Conservation (phyloP, 2,888 invertebrate genomes). For the Limenitis camilla region DNA sequence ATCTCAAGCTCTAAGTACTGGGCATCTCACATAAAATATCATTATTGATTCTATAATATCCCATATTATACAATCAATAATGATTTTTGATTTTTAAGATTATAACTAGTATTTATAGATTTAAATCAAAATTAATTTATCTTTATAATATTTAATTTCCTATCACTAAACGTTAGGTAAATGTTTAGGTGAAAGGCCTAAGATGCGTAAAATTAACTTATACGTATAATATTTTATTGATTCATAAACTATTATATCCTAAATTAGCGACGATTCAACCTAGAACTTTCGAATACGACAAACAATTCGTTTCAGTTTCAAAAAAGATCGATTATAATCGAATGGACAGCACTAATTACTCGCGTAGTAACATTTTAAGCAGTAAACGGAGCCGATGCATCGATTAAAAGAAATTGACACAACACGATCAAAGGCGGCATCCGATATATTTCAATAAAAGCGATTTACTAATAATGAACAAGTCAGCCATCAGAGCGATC, state of each 20-base stretch:
- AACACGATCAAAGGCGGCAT: conserved; percentile 61
- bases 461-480: conserved; percentile 70
- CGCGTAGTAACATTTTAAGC: conserved; percentile 40
- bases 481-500: conserved; percentile 55
- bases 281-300: conserved; percentile 24
- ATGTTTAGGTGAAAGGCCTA: not conserved
- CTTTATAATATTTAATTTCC: too few species aligned
- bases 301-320: conserved; percentile 28
- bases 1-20: too few species aligned
- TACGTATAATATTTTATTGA: conserved; percentile 5
- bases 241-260: conserved; percentile 12
- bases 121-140: too few species aligned
- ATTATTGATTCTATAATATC: too few species aligned
- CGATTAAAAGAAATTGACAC: conserved; percentile 52
- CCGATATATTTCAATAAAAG: conserved; percentile 58
- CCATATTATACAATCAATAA: too few species aligned
- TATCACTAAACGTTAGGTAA: too few species aligned
- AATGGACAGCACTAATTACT: conserved; percentile 38
- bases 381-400: conserved; percentile 40
- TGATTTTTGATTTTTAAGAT: too few species aligned
- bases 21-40: too few species aligned
- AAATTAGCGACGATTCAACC: conserved; percentile 22
- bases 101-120: too few species aligned
- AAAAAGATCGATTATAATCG: conserved; percentile 28
- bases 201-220: conserved; percentile 3